These are phyloP conservation scores for Origma solitaria DNA, from an alignment of 2,113 vertebrate genomes.

Conservation along the genomic window DNA sequence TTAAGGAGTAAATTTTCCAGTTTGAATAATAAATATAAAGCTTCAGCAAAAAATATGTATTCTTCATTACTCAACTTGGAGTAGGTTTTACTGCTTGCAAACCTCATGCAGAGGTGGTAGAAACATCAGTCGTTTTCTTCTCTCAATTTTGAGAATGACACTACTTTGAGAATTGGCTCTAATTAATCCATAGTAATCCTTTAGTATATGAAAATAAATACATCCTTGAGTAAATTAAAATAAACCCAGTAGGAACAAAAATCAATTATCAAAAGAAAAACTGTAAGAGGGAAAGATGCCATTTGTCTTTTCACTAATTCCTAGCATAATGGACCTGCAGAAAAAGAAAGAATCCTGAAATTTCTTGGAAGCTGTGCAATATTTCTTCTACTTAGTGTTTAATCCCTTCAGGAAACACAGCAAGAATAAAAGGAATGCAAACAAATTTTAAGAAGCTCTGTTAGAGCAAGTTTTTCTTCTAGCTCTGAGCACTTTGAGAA, in stretches of 20 bases:
- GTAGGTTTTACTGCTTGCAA: neutral
- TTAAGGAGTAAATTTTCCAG: neutral
- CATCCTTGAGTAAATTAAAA: neutral
- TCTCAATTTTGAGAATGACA: neutral
- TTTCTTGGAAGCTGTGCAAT: neutral
- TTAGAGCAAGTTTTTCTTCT: neutral
- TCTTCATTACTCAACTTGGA: neutral
- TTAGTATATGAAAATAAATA: slow-evolving; percentile 23
- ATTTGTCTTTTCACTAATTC: slow-evolving; percentile 7
- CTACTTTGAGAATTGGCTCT: neutral
- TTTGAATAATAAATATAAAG: neutral
- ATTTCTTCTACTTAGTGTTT: slow-evolving; percentile 21
- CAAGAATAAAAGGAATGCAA: slow-evolving; percentile 18
- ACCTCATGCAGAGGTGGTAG: neutral
- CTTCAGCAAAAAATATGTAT: neutral
- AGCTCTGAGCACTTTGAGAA: neutral
- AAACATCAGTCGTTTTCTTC: neutral
- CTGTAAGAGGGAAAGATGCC: neutral
- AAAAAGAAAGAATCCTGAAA: neutral
- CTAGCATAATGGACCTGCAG: rapidly evolving
- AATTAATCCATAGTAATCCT: neutral
- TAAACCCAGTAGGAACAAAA: slow-evolving; percentile 15
- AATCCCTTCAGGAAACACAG: slow-evolving; percentile 32
- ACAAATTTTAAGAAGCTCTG: slow-evolving; percentile 13
- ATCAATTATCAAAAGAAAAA: slow-evolving; percentile 6